phyloP scores from a whole-genome alignment of 1,140 invertebrate genomes.

The Drosophila sechellia region DNA sequence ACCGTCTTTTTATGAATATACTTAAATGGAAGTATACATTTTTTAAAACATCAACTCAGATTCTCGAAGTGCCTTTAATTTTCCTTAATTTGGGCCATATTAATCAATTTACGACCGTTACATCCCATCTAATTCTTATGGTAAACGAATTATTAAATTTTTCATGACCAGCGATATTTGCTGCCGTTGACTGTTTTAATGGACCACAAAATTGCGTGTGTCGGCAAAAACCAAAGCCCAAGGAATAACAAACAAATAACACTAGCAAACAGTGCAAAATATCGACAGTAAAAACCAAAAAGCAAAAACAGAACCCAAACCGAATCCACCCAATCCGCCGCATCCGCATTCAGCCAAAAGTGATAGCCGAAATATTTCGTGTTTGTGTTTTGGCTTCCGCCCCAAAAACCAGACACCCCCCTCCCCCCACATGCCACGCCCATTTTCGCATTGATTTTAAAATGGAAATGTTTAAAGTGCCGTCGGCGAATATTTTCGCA shows the following conservation, averaged over 20 bases:
- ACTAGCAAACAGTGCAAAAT: conserved; percentile 21
- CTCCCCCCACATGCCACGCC: not conserved
- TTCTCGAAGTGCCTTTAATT: too few relatives aligned
- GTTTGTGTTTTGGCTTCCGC: conserved; percentile 53
- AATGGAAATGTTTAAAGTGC: conserved; percentile 45
- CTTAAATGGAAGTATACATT: too few relatives aligned
- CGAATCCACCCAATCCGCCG: conserved; percentile 34
- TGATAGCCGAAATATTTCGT: conserved; percentile 64
- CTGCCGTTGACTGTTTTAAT: conserved; percentile 63
- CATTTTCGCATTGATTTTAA: conserved; percentile 12
- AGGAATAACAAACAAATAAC: conserved; percentile 30
- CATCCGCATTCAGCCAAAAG: conserved; percentile 57
- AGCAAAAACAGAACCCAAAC: conserved; percentile 27
- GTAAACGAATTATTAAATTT: not conserved
- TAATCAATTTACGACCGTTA: too few relatives aligned
- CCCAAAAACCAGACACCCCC: not conserved
- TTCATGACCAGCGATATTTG: conserved; percentile 13
- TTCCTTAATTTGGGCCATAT: too few relatives aligned
- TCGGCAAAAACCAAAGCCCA: conserved; percentile 59
- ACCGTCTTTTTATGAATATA: too few relatives aligned
- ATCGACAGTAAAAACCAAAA: conserved; percentile 47
- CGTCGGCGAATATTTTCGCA: conserved; percentile 48
- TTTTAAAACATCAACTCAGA: too few relatives aligned
- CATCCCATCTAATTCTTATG: too few relatives aligned
- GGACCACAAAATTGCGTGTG: conserved; percentile 74